Evolutionary conservation across 2,888 invertebrate species (phyloP).

Genomic region (Drosophila paramelanica): DNA sequence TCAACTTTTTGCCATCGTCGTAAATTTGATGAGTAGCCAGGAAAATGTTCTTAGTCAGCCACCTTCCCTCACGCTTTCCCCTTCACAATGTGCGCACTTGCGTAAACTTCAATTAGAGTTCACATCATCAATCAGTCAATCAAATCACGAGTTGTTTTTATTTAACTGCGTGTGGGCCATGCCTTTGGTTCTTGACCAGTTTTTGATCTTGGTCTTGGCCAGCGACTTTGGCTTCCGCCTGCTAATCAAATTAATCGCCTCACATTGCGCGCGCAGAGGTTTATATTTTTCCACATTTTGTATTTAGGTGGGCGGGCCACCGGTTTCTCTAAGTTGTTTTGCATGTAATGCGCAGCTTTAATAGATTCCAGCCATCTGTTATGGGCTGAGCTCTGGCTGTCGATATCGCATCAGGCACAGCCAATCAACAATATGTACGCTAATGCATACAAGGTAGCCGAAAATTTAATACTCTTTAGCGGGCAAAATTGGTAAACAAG

Average conservation of each 20-base stretch:
- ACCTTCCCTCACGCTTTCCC: too few relatives aligned
- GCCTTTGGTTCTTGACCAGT: conserved; percentile 8
- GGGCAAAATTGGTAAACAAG: too few relatives aligned
- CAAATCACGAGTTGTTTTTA: conserved; percentile 34
- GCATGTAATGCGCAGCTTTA: conserved; percentile 64
- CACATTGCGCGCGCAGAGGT: conserved; percentile 30
- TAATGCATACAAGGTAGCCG: conserved; percentile 18
- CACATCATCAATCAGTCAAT: conserved; percentile 37
- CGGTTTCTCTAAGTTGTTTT: conserved; percentile 70
- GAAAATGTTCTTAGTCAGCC: neutral
- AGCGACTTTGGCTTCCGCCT: conserved; percentile 57
- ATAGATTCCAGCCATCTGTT: conserved; percentile 43
- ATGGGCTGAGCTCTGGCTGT: conserved; percentile 34
- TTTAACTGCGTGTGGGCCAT: conserved; percentile 48
- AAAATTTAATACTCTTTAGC: conserved; percentile 7
- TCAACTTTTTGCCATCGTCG: neutral
- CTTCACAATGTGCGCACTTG: neutral
- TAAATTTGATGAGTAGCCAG: conserved; percentile 9
- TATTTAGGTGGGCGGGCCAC: conserved; percentile 45
- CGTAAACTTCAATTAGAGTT: conserved; percentile 34
- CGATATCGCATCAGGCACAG: conserved; percentile 28
- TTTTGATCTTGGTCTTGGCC: conserved; percentile 22
- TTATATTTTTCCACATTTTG: conserved; percentile 12
- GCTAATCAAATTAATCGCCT: conserved; percentile 70
- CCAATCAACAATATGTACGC: conserved; percentile 35